phyloP scores from a whole-genome alignment of 1,140 invertebrate genomes.

The Argopecten irradians region DNA sequence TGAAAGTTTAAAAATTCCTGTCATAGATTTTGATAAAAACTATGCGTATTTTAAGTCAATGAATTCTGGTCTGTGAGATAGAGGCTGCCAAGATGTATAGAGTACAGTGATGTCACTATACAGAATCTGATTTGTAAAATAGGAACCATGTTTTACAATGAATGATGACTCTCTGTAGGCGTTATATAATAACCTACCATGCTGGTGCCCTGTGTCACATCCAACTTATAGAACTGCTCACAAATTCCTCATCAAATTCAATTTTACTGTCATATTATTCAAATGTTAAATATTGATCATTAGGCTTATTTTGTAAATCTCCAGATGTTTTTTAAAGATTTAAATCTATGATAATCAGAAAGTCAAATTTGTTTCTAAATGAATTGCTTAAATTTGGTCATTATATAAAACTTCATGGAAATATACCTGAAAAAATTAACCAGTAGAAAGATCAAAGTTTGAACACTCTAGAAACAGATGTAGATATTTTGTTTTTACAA shows the following conservation, averaged over 20 bases:
- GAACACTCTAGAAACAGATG: too few relatives aligned
- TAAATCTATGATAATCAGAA: not conserved
- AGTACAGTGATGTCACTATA: too few relatives aligned
- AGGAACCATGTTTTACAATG: not conserved
- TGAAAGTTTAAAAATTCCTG: too few relatives aligned
- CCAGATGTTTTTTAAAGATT: not conserved
- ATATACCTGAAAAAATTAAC: too few relatives aligned
- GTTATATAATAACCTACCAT: not conserved
- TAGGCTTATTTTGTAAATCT: not conserved
- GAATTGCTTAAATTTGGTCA: too few relatives aligned
- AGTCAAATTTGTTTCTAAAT: not conserved
- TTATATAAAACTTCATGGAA: too few relatives aligned
- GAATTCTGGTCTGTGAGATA: too few relatives aligned
- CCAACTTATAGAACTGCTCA: not conserved
- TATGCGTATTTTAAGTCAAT: too few relatives aligned
- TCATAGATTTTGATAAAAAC: too few relatives aligned
- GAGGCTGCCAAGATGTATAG: too few relatives aligned
- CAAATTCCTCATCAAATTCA: not conserved
- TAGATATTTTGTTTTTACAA: too few relatives aligned
- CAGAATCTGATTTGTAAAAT: not conserved
- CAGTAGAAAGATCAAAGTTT: too few relatives aligned
- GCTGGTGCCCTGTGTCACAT: slow-evolving; percentile 7
- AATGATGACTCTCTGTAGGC: not conserved
- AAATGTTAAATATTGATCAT: slow-evolving; percentile 5
- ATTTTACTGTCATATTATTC: slow-evolving; percentile 9